These are phyloP conservation scores for Meloe dianella DNA, from an alignment of 2,888 invertebrate species.

Conservation along the genomic window DNA sequence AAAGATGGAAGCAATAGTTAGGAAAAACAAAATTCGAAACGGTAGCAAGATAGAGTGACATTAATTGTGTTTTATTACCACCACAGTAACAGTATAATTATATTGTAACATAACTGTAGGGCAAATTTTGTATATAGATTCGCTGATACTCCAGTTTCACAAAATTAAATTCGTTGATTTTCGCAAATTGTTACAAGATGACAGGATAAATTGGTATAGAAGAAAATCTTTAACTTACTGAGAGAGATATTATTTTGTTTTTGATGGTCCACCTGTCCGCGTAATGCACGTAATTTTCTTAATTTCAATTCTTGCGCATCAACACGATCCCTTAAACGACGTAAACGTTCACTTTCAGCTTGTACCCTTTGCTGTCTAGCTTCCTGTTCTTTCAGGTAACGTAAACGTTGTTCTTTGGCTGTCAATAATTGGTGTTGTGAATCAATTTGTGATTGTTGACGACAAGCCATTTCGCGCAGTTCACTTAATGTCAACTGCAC, in stretches of 20 bases:
- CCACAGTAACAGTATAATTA: conserved; percentile 7
- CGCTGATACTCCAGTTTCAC: conserved; percentile 9
- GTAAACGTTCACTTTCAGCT: conserved; percentile 86
- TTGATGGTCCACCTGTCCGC: conserved; percentile 93
- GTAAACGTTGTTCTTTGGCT: conserved; percentile 90
- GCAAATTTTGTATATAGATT: conserved; percentile 4
- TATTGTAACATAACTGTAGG: conserved; percentile 12
- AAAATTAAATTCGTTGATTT: conserved; percentile 14
- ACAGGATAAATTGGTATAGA: too few relatives aligned
- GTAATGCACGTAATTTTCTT: conserved; percentile 85
- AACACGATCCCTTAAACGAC: conserved; percentile 87
- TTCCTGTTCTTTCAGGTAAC: conserved; percentile 94
- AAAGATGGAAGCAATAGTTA: not conserved
- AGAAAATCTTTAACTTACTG: conserved; percentile 84
- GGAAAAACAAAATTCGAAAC: not conserved
- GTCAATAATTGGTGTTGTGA: conserved; percentile 91
- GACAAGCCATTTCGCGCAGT: conserved; percentile 96
- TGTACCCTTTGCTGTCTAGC: conserved; percentile 77
- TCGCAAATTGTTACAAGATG: conserved; percentile 8
- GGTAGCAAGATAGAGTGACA: not conserved
- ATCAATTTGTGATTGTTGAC: conserved; percentile 98
- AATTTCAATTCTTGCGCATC: conserved; percentile 95
- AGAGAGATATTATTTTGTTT: conserved; percentile 89
- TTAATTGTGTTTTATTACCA: not conserved
- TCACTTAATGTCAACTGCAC: conserved; percentile 91